Evolutionary conservation across 2,113 vertebrate genomes (phyloP).

Genomic region (Bubo bubo): DNA sequence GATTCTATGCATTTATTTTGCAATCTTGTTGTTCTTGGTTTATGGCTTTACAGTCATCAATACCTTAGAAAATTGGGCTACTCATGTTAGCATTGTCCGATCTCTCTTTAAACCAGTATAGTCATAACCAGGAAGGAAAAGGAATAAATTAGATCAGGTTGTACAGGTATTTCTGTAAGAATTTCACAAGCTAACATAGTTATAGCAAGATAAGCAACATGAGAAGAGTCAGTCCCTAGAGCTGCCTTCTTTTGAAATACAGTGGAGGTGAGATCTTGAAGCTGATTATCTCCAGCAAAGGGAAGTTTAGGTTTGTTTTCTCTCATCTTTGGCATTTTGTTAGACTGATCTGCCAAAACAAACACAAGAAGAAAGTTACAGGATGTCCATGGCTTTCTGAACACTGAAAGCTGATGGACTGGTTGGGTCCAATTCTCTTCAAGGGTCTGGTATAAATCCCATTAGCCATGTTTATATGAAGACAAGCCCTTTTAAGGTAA

Average conservation of each 20-base stretch:
- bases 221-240: background rate
- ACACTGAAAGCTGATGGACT: background rate
- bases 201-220: background rate
- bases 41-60: background rate
- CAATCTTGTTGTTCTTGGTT: background rate
- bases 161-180: background rate
- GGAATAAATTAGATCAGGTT: background rate
- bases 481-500: background rate
- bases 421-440: background rate
- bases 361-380: background rate
- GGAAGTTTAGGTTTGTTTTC: background rate
- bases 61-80: background rate
- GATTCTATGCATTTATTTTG: background rate
- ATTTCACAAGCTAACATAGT: background rate
- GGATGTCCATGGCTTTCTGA: background rate
- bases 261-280: background rate
- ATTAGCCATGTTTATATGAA: background rate
- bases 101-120: background rate
- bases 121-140: background rate
- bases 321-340: background rate
- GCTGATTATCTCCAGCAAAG: background rate
- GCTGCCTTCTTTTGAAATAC: background rate
- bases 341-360: background rate
- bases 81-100: rapidly evolving
- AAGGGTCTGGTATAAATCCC: background rate